phyloP scores from a whole-genome alignment of 2,113 vertebrate genomes.

The Rhynchomys soricoides region DNA sequence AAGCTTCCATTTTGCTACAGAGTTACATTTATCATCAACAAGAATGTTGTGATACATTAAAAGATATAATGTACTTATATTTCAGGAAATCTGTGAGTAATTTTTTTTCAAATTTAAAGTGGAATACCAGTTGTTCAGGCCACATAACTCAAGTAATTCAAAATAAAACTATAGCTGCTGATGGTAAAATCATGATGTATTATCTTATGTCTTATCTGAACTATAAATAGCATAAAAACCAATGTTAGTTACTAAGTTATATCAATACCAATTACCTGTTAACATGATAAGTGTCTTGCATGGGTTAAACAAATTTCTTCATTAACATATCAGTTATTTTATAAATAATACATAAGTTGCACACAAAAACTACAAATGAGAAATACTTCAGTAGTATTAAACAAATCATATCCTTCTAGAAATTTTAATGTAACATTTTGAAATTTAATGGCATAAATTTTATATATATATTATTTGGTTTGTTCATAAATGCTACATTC shows the following conservation, averaged over 20 bases:
- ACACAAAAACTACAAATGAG: constrained; percentile 25
- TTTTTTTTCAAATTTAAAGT: constrained; percentile 47
- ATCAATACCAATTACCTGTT: constrained; percentile 17
- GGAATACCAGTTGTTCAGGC: constrained; percentile 47
- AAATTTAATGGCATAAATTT: constrained; percentile 24
- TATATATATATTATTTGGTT: background rate
- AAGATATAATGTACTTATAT: constrained; percentile 21
- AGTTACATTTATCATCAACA: constrained; percentile 45
- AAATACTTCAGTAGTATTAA: constrained; percentile 39
- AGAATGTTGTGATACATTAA: constrained; percentile 29
- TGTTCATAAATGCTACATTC: background rate
- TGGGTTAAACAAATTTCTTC: background rate
- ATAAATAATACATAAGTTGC: background rate
- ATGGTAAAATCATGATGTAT: constrained; percentile 63
- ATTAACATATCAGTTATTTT: constrained; percentile 19
- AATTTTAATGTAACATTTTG: background rate
- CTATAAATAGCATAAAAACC: constrained; percentile 23
- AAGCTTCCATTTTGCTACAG: background rate
- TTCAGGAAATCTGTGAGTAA: constrained; percentile 56
- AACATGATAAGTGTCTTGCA: constrained; percentile 2
- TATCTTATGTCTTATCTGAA: constrained; percentile 51
- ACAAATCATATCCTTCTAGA: background rate
- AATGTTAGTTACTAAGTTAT: constrained; percentile 14
- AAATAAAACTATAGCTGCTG: constrained; percentile 40
- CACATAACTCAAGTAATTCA: constrained; percentile 43